phyloP scores from a whole-genome alignment of 2,888 invertebrate genomes.

The Ormyrus thymus region DNA sequence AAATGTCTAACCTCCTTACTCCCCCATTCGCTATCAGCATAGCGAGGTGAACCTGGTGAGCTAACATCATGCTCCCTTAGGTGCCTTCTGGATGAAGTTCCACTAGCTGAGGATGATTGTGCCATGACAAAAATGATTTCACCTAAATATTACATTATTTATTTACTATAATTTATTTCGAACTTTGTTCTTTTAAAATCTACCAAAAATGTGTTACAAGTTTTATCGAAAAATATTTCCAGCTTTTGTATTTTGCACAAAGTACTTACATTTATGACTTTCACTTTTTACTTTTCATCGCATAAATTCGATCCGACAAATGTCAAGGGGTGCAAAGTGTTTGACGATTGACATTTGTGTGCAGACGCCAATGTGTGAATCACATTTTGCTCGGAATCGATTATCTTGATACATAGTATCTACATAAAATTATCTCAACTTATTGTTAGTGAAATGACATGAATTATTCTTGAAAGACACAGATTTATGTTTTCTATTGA shows the following conservation, averaged over 20 bases:
- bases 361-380: constrained; percentile 50
- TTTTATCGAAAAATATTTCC: too few species aligned
- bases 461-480: too few species aligned
- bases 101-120: constrained; percentile 80
- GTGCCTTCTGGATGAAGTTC: constrained; percentile 81
- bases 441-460: too few species aligned
- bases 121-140: constrained; percentile 75
- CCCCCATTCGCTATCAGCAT: constrained; percentile 85
- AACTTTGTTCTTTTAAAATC: background rate
- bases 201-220: too few species aligned
- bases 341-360: constrained; percentile 42
- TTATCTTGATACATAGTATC: constrained; percentile 29
- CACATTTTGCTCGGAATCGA: constrained; percentile 39
- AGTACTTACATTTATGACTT: constrained; percentile 31
- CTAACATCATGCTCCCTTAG: constrained; percentile 80
- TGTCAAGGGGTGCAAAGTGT: constrained; percentile 31
- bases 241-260: background rate
- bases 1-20: constrained; percentile 44
- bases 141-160: constrained; percentile 28
- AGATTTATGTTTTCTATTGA: too few species aligned
- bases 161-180: background rate
- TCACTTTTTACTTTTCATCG: constrained; percentile 33
- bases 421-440: constrained; percentile 6
- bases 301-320: constrained; percentile 26
- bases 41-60: constrained; percentile 78